These are phyloP conservation scores for Leptothorax acervorum DNA, from an alignment of 2,888 invertebrate species.

Conservation along the genomic window DNA sequence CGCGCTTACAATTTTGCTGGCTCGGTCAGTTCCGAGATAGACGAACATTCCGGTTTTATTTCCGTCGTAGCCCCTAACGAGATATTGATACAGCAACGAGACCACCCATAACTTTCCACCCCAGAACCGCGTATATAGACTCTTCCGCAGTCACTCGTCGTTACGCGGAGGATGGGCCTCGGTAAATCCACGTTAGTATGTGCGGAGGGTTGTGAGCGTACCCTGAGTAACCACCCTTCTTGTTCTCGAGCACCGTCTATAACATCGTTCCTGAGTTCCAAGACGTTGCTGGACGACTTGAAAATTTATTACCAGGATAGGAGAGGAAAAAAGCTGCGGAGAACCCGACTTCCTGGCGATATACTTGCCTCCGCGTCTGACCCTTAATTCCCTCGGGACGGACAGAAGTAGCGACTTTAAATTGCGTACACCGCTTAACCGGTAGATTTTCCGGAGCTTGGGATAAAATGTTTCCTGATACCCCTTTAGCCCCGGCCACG, in stretches of 20 bases:
- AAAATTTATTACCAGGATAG: constrained; percentile 74
- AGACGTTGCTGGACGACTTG: constrained; percentile 72
- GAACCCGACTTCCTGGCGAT: constrained; percentile 59
- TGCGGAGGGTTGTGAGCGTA: constrained; percentile 74
- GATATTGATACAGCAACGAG: constrained; percentile 75
- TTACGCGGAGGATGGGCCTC: constrained; percentile 71
- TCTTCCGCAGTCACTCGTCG: constrained; percentile 74
- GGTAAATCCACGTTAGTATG: constrained; percentile 78
- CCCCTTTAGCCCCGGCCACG: constrained; percentile 15
- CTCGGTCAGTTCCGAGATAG: constrained; percentile 53
- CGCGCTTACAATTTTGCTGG: constrained; percentile 64
- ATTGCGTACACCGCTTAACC: constrained; percentile 61
- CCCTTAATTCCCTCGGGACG: constrained; percentile 59
- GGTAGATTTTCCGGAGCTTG: constrained; percentile 46
- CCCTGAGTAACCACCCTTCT: constrained; percentile 75
- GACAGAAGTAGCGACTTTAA: constrained; percentile 59
- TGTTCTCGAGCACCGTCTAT: constrained; percentile 75
- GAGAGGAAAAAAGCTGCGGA: constrained; percentile 56
- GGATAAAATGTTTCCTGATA: constrained; percentile 43
- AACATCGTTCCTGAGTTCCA: constrained; percentile 76
- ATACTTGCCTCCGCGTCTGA: constrained; percentile 47
- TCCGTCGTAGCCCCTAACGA: constrained; percentile 71
- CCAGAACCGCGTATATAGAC: constrained; percentile 61
- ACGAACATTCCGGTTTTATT: constrained; percentile 67
- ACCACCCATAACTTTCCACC: constrained; percentile 68